Base-by-base conservation (phyloP, 30 jellyfish, hydroid and myxozoan genomes). In the Pelagia noctiluca region DNA sequence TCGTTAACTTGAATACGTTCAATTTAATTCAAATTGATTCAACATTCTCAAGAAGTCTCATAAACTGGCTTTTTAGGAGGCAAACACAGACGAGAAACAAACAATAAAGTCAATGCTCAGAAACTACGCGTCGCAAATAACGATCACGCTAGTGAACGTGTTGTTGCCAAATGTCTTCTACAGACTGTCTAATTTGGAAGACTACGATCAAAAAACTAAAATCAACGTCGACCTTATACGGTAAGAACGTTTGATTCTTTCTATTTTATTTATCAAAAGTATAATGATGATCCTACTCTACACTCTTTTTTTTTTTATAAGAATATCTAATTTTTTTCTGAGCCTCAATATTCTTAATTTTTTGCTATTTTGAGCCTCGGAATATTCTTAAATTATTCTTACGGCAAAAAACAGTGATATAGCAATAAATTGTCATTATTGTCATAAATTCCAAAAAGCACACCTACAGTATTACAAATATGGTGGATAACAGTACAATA, bases 61-160 rank as follows among this genome's bases (percentile, higher is more conserved):
- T 33, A 22, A 42, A 11, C 71, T 22, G n/a, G 32, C 25, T 3
- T 75, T 63, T 69, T 54, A 68, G 84, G 82, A 82, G 30, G 50
- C 92, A 19, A 82, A 24, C 30, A 49, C 63, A 5, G 49, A 53
- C 19, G 21, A 62, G 50, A 49, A 63, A 19, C 82, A 84, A 36
- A 62, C 61, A 37, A 37, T 84, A 63, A 78, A 18, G 3, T 50
- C 85, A 25, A 74, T 74, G 86, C 49, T 84, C 3, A 35, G 26
- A 50, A 84, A 36, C 25, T 84, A 84, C 73, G 86, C 86, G 31
- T 84, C 95, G 10, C 95, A 76, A 21, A 74, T 84, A 22, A 72
- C 95, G 10, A 63, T 84, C 30, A 84, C 95, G 12, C 74, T 84
- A 25, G 88, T 84, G 50, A 84, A 84, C 49, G 42, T 81, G 0